These are phyloP conservation scores for Cynodonichthys magdalenae DNA, from an alignment of 2,797 vertebrate genomes.

Conservation along the genomic window DNA sequence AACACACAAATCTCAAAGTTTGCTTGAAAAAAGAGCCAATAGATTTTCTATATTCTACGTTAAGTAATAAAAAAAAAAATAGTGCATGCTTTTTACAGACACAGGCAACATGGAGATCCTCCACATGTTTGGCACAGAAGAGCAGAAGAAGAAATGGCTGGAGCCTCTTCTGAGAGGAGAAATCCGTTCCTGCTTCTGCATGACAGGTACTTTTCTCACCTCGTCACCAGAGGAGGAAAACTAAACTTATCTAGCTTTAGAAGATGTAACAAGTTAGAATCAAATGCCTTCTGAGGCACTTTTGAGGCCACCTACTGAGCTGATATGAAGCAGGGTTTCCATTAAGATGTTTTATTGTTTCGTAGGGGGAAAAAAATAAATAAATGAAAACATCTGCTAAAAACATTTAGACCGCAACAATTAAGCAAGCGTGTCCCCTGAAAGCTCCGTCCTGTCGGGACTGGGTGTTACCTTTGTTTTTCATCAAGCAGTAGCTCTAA, in stretches of 20 bases:
- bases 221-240: not conserved
- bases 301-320: not conserved
- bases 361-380: not conserved
- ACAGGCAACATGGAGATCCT: constrained; percentile 96
- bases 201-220: constrained; percentile 87
- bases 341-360: not conserved
- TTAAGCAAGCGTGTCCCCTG: not conserved
- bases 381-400: not conserved
- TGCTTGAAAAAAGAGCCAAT: not conserved
- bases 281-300: not conserved
- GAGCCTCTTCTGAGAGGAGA: constrained; percentile 90
- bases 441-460: not conserved
- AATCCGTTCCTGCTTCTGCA: constrained; percentile 94
- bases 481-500: too few relatives aligned
- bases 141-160: constrained; percentile 91
- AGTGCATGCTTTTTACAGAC: constrained; percentile 74
- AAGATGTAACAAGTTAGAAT: not conserved
- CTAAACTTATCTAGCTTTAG: not conserved
- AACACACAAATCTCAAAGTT: not conserved
- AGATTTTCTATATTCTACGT: not conserved
- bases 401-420: not conserved
- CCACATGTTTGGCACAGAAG: constrained; percentile 90
- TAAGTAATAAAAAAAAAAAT: too few relatives aligned
- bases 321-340: not conserved
- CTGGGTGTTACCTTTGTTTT: too few relatives aligned